phyloP scores from a whole-genome alignment of 2,888 invertebrate genomes.

The Nebria salina region DNA sequence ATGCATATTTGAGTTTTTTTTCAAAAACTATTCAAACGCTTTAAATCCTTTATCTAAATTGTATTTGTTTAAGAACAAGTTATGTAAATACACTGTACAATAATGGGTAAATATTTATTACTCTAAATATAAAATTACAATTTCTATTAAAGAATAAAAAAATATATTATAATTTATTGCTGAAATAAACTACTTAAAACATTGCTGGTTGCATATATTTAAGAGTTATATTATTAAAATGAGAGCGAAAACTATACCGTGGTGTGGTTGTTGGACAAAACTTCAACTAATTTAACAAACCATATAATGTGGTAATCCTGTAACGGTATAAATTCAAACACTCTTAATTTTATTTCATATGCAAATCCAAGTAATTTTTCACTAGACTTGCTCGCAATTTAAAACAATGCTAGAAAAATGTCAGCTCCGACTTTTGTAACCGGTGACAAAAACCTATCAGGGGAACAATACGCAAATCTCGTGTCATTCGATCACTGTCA shows the following conservation, averaged over 20 bases:
- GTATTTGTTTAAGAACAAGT: background rate
- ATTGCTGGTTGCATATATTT: no score
- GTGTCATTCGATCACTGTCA: constrained; percentile 46
- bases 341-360: constrained; percentile 8
- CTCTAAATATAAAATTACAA: no score
- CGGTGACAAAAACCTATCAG: constrained; percentile 13
- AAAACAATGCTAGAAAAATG: constrained; percentile 39
- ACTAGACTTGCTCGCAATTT: background rate
- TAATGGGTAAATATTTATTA: no score
- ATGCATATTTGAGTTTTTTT: background rate
- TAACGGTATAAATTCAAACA: background rate
- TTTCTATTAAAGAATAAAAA: no score
- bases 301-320: background rate
- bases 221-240: no score
- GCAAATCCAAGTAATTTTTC: constrained; percentile 10
- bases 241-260: no score
- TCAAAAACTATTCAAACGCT: background rate
- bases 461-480: constrained; percentile 20
- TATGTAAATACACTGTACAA: background rate
- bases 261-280: background rate
- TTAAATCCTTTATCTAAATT: background rate
- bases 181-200: no score
- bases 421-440: constrained; percentile 7
- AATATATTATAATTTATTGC: no score
- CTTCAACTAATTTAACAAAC: background rate